Conservation (phyloP, 2,888 invertebrate species). For the Gastrophysa polygoni region DNA sequence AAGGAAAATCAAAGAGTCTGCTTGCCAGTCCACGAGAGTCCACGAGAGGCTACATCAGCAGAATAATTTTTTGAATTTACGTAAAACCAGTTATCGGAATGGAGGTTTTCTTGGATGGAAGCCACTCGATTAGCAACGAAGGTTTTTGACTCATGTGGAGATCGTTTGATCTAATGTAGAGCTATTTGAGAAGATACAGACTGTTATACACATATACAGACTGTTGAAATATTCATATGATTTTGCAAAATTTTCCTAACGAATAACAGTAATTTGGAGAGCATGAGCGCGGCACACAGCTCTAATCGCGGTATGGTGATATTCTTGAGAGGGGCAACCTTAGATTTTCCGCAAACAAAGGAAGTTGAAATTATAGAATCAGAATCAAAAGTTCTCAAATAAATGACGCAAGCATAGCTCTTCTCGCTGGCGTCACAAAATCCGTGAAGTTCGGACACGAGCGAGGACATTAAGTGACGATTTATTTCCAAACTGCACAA, state of each 20-base stretch:
- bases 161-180: too few species aligned
- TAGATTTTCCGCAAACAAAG: slow-evolving; percentile 10
- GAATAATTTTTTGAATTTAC: too few species aligned
- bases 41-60: too few species aligned
- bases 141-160: too few species aligned
- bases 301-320: slow-evolving; percentile 15
- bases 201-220: neutral
- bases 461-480: neutral
- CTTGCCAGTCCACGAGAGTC: too few species aligned
- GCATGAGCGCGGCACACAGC: slow-evolving; percentile 10
- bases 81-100: too few species aligned
- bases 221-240: neutral
- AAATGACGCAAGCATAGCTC: slow-evolving; percentile 8
- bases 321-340: slow-evolving; percentile 3
- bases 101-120: too few species aligned
- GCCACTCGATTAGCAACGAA: too few species aligned
- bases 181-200: neutral
- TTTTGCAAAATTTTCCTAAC: neutral
- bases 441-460: slow-evolving; percentile 11
- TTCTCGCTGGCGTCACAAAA: slow-evolving; percentile 11
- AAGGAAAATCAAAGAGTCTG: too few species aligned
- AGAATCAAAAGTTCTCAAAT: neutral
- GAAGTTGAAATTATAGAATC: neutral
- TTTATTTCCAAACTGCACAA: neutral
- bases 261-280: neutral